Evolutionary conservation across 1,140 invertebrate genomes (phyloP), one percentile per base, ranked within the genome.

Genomic region (Achatina immaculata): DNA sequence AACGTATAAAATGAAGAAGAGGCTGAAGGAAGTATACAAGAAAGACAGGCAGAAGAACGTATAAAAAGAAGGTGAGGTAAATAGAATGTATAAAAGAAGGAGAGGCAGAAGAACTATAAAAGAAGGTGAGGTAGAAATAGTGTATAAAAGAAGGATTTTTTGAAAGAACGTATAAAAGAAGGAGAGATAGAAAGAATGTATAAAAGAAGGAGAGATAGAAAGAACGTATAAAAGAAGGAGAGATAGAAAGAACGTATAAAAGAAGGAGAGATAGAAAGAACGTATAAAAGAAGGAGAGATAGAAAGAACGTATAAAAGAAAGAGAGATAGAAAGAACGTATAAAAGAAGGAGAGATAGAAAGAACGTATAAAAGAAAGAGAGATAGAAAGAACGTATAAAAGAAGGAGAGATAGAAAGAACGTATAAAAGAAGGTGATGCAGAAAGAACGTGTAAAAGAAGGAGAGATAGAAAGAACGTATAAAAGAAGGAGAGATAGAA

Each of bases 391-490:
- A 55, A 48, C 28, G 0, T 55, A 4, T 55, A 28, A 40, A 34
- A 75, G 73, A 55, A 48, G 45, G 45, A 75, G 73, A 55, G 38
- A 24, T 19, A 58, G 55, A 58, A n/a, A 24, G 21, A n/a, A 24
- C 11, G 21, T 4, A 58, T 4, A 24, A 58, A n/a, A 24, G 24
- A n/a, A 24, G n/a, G 21, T 4, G n/a, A n/a, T 11, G n/a, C 4
- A 24, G n/a, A 55, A 34, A 75, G 73, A 75, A 48, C 28, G 38
- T 55, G 73, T 55, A 48, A 40, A 28, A 75, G 73, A 75, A 55
- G 51, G 38, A 51, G 73, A 58, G 36, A 40, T 21, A 42, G 28
- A 74, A 74, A 40, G 28, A 48, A 74, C 7, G 24, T 14, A 34
- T 16, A 43, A 21, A 51, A 69, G 40, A 42, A 69, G 66, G 34